Evolutionary conservation across 2,797 vertebrate genomes (phyloP).

Genomic region (Balearica regulorum): DNA sequence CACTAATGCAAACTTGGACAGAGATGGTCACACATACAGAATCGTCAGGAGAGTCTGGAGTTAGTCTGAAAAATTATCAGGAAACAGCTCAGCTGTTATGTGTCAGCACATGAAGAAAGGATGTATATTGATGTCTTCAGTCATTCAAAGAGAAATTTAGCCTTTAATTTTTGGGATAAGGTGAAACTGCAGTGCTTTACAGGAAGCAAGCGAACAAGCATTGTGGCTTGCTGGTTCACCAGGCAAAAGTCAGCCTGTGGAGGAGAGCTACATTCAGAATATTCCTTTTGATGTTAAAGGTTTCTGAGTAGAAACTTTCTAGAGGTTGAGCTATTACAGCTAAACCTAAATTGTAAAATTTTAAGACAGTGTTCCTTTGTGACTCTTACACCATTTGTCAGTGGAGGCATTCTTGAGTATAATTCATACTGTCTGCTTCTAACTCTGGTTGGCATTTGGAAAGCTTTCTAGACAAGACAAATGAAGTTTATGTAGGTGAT

Average conservation of each 20-base stretch:
- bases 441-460: not conserved
- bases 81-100: not conserved
- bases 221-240: not conserved
- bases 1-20: not conserved
- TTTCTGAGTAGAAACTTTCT: not conserved
- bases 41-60: not conserved
- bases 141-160: not conserved
- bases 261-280: not conserved
- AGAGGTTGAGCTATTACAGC: not conserved
- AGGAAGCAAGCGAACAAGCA: not conserved
- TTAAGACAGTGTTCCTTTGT: not conserved
- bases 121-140: not conserved
- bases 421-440: not conserved
- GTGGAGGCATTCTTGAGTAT: not conserved
- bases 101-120: not conserved
- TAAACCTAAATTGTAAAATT: not conserved
- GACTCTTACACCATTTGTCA: not conserved
- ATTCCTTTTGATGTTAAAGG: not conserved
- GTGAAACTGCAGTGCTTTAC: not conserved
- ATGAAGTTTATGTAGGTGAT: not conserved
- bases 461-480: not conserved
- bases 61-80: not conserved
- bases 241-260: not conserved
- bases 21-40: not conserved
- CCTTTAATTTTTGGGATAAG: not conserved